Base-by-base conservation (phyloP, 2,888 invertebrate genomes). In the Ichneumon xanthorius region DNA sequence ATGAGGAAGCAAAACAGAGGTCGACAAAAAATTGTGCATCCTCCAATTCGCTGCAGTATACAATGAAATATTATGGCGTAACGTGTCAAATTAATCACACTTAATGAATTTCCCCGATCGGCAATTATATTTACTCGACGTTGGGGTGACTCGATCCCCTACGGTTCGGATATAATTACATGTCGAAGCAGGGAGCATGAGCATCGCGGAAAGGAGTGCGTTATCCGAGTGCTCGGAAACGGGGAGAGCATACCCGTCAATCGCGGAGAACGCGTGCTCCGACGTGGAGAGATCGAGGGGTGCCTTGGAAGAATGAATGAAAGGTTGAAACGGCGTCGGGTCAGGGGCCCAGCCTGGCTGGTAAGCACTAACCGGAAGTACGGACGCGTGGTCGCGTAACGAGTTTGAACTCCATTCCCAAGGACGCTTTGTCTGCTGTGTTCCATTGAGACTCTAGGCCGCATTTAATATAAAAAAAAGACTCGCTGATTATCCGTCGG, bases 331-430 rank as follows among this genome's bases (percentile, higher is more conserved):
- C 73, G 79, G 48, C 72, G 58, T 22, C 80, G 72, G 48, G 80
- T 80, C 80, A 76, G 77, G 76, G 67, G 71, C 77, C 76, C 71
- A 67, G 72, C 58, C 48, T 72, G 75, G 83, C 84, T 85, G 45
- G 45, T 16, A 87, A 30, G 86, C 87, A 88, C 71, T 67, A 77
- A 82, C 82, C 85, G 85, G 88, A 90, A 90, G 88, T 87, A 91
- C 91, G 91, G 90, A 88, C 89, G 88, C 89, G 87, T 90, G 88
- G 86, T 88, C 89, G 87, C 89, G 88, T 80, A 81, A 87, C 89
- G 89, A 89, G 89, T 91, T 90, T 88, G 88, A 89, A 87, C 88
- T 89, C 89, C 84, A 83, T 87, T 87, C 87, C 82, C 90, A 90
- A 87, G 87, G 89, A 88, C 88, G 72, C 76, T 78, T 58, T 48